Evolutionary conservation across 2,888 invertebrate species (phyloP).

Genomic region (Tenthredo amoena): DNA sequence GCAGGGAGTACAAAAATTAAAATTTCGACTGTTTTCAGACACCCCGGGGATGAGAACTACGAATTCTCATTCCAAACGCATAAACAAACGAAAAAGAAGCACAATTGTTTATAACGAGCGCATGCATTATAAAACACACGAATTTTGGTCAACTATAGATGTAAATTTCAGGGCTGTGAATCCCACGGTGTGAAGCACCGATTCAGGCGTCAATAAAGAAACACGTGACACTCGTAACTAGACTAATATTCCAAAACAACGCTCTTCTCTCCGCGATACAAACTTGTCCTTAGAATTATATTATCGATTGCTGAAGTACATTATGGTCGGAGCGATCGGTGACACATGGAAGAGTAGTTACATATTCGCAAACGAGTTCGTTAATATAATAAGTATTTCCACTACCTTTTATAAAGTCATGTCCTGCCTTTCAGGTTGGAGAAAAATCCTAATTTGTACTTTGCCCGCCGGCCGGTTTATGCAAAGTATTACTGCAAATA

Average conservation of each 20-base stretch:
- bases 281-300: background rate
- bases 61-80: background rate
- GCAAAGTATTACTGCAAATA: slow-evolving; percentile 8
- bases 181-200: background rate
- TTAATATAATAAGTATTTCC: background rate
- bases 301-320: background rate
- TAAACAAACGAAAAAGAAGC: background rate
- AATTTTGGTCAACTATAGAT: background rate
- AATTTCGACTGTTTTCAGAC: too few species aligned
- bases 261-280: too few species aligned
- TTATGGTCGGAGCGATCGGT: background rate
- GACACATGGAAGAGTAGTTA: background rate
- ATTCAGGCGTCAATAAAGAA: background rate
- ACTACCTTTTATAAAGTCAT: background rate
- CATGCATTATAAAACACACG: background rate
- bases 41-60: too few species aligned
- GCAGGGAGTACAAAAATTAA: too few species aligned
- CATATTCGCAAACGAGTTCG: background rate
- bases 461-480: background rate
- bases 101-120: background rate
- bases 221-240: background rate
- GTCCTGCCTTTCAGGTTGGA: background rate
- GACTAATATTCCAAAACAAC: too few species aligned
- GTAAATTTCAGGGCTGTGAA: background rate
- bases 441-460: background rate